Percentiles rank a stretch among this genome's conserved stretches.
These are phyloP conservation scores for Harpagifer antarcticus DNA, from an alignment of 2,797 vertebrate genomes.

Conservation along the genomic window DNA sequence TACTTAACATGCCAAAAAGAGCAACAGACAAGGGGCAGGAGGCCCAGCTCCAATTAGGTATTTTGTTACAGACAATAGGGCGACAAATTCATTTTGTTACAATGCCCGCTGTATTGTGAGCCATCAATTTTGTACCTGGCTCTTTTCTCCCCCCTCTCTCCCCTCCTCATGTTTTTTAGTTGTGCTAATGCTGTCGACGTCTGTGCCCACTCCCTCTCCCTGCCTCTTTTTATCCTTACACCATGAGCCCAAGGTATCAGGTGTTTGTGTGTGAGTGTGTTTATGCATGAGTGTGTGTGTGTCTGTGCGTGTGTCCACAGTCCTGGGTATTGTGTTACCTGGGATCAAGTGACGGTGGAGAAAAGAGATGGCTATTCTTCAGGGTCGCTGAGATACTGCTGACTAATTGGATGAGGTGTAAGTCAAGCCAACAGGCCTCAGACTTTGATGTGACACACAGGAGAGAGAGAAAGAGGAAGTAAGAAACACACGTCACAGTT, in stretches of 20 bases:
- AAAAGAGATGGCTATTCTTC: slow-evolving; percentile 86
- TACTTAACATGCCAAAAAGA: slow-evolving; percentile 92
- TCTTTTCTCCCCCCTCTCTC: slow-evolving; percentile 77
- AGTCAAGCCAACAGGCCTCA: slow-evolving; percentile 90
- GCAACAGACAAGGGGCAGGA: slow-evolving; percentile 87
- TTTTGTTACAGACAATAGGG: slow-evolving; percentile 92
- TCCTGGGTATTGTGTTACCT: slow-evolving; percentile 84
- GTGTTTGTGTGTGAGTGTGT: slow-evolving; percentile 45
- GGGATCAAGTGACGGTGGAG: slow-evolving; percentile 90
- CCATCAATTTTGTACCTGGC: slow-evolving; percentile 86
- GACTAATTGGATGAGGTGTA: slow-evolving; percentile 98
- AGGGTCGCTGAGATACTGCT: slow-evolving; percentile 89
- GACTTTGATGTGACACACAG: slow-evolving; percentile 90
- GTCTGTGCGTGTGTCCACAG: slow-evolving; percentile 11
- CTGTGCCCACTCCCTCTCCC: slow-evolving; percentile 62
- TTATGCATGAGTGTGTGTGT: slow-evolving; percentile 30
- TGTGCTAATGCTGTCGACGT: slow-evolving; percentile 82
- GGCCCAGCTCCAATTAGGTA: slow-evolving; percentile 90
- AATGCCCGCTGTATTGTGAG: slow-evolving; percentile 80
- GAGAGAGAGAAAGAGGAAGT: slow-evolving; percentile 48
- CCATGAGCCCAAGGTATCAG: slow-evolving; percentile 63
- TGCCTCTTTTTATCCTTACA: slow-evolving; percentile 75
- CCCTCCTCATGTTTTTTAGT: slow-evolving; percentile 68
- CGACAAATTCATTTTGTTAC: slow-evolving; percentile 88
- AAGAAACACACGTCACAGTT: slow-evolving; percentile 50